These are phyloP conservation scores for Cyrtodaria siliqua DNA, from an alignment of 2,888 invertebrate species.

Conservation along the genomic window DNA sequence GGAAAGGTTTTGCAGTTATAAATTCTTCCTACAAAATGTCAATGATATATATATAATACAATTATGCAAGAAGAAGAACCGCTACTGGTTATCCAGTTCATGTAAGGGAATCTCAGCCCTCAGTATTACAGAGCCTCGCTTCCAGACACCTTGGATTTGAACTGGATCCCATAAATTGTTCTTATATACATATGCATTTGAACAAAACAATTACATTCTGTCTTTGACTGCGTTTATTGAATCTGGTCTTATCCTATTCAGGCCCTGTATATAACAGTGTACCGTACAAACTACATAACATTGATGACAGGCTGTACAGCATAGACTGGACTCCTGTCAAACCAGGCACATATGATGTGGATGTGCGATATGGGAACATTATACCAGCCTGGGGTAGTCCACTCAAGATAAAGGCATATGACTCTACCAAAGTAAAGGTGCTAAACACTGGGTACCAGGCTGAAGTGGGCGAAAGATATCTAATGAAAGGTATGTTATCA, in stretches of 20 bases:
- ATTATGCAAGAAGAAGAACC: too few relatives aligned
- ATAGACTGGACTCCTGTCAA: constrained; percentile 72
- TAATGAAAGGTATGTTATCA: constrained; percentile 58
- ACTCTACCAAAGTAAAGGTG: constrained; percentile 96
- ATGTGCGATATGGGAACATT: constrained; percentile 60
- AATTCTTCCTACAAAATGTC: too few relatives aligned
- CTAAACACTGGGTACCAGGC: constrained; percentile 29
- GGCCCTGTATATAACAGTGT: constrained; percentile 90
- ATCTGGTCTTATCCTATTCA: constrained; percentile 87
- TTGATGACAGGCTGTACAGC: constrained; percentile 64
- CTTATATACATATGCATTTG: too few relatives aligned
- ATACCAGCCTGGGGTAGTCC: constrained; percentile 84
- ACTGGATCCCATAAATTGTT: too few relatives aligned
- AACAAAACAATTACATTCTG: too few relatives aligned
- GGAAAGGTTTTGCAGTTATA: too few relatives aligned
- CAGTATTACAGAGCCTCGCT: too few relatives aligned
- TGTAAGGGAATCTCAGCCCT: too few relatives aligned
- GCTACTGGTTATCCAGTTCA: too few relatives aligned
- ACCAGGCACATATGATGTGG: constrained; percentile 58
- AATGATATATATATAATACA: too few relatives aligned
- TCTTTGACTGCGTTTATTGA: too few relatives aligned
- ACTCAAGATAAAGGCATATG: constrained; percentile 88
- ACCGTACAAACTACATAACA: constrained; percentile 84
- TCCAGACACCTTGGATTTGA: too few relatives aligned
- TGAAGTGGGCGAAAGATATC: constrained; percentile 47